phyloP scores from a whole-genome alignment of 2,888 invertebrate genomes.

The Leuctra nigra region DNA sequence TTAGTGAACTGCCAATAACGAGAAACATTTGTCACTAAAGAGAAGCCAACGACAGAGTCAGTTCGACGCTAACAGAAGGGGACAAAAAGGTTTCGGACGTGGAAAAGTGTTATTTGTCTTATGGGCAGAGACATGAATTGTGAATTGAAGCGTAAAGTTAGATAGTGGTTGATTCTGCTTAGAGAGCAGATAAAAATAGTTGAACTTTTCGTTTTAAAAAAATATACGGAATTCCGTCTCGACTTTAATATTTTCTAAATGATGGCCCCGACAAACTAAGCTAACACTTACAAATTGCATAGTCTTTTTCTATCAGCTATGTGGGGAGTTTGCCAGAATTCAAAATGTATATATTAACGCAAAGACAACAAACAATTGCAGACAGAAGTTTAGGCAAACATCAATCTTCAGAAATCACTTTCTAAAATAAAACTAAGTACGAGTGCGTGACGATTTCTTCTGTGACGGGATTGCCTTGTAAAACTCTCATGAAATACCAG shows the following conservation, averaged over 20 bases:
- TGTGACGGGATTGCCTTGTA: not conserved
- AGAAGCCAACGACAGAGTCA: not conserved
- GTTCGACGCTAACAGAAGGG: not conserved
- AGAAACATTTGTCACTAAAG: constrained; percentile 21
- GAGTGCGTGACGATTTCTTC: not conserved
- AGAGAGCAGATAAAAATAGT: too few relatives aligned
- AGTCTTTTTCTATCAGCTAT: too few relatives aligned
- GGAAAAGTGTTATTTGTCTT: not conserved
- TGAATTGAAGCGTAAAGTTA: too few relatives aligned
- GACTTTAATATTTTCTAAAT: too few relatives aligned
- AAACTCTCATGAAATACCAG: not conserved
- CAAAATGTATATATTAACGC: not conserved
- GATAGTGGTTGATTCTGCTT: too few relatives aligned
- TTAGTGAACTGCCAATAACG: constrained; percentile 24
- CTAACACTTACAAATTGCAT: too few relatives aligned
- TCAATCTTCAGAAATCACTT: not conserved
- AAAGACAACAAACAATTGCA: not conserved
- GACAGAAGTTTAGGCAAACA: not conserved
- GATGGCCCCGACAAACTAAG: too few relatives aligned
- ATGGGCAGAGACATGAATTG: not conserved
- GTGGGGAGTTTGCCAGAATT: not conserved
- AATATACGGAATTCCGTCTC: too few relatives aligned
- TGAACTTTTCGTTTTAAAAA: too few relatives aligned
- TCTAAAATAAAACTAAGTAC: not conserved
- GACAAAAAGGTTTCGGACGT: not conserved